phyloP scores from a whole-genome alignment of 2,797 vertebrate genomes.

The Onychomys leucogaster region DNA sequence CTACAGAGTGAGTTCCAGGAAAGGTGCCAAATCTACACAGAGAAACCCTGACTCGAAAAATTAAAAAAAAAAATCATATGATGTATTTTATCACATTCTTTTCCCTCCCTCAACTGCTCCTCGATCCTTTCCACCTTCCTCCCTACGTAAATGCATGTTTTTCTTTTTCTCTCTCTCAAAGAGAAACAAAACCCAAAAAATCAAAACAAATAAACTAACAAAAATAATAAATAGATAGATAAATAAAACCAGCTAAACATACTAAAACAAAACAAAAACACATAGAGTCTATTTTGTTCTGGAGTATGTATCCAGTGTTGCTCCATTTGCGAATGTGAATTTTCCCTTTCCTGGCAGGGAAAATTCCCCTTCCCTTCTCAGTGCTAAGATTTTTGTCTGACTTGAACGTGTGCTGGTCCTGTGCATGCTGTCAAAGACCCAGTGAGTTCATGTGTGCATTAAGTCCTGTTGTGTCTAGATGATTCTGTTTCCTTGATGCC shows the following conservation, averaged over 20 bases:
- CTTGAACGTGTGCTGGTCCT: neutral
- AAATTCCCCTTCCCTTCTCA: neutral
- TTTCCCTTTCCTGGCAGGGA: neutral
- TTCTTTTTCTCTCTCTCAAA: neutral
- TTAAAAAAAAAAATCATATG: neutral
- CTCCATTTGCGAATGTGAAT: neutral
- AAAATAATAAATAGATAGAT: neutral
- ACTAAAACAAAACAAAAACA: neutral
- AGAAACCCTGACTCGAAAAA: no score
- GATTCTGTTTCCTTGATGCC: neutral
- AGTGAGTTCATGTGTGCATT: neutral
- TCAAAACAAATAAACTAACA: neutral
- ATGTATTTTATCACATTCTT: neutral
- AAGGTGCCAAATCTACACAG: no score
- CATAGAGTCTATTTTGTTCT: neutral
- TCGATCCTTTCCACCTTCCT: no score
- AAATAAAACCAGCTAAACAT: neutral
- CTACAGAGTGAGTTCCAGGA: no score
- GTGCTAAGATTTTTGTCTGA: neutral
- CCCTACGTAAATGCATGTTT: neutral
- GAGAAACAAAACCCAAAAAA: neutral
- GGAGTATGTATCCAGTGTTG: neutral
- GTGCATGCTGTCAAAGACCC: no score
- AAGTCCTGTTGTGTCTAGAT: neutral
- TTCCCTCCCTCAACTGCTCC: neutral